Base-by-base conservation (phyloP, 2,888 invertebrate genomes). In the Drosophila vallismaia region DNA sequence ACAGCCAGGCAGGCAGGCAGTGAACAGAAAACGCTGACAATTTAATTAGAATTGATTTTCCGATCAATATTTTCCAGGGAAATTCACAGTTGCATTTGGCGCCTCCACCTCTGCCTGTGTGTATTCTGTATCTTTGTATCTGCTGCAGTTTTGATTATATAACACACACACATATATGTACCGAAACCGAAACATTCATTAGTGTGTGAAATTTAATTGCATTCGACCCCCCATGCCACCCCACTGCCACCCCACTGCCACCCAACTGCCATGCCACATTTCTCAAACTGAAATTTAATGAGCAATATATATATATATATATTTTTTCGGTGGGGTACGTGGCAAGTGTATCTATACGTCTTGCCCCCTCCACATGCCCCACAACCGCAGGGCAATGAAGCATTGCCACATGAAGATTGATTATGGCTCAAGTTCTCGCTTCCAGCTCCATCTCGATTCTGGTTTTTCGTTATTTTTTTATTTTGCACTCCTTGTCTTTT, bases 1-100 rank as follows among this genome's bases (percentile, higher is more conserved):
- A n/a, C n/a, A n/a, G n/a, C n/a, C 28, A 40, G 40, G 8, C 14
- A 42, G 40, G 2, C 12, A 64, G 57, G 26, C 51, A 24, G 14
- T 10, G 19, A 6, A 49, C 49, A 49, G 49, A 75, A 82, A 79
- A 71, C 75, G 77, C 80, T 79, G 78, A 86, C 85, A 86, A 89
- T 89, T 86, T 88, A 89, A 88, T 88, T 90, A 89, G 85, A 90
- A 89, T 90, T 88, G 90, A 89, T 90, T 89, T 89, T 89, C 72
- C 79, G 89, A 89, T 89, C 89, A 85, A 89, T 89, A 89, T 86
- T 89, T 89, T 88, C 90, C 87, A 90, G 90, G 87, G 87, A 89
- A 88, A 87, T 87, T 79, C 81, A 73, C 77, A 77, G 42, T 57
- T 40, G 64, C 48, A 62, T 19, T 28, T 38, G 51, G 38, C 14